Conservation (phyloP, 2,888 invertebrate species). For the Panorpa germanica region DNA sequence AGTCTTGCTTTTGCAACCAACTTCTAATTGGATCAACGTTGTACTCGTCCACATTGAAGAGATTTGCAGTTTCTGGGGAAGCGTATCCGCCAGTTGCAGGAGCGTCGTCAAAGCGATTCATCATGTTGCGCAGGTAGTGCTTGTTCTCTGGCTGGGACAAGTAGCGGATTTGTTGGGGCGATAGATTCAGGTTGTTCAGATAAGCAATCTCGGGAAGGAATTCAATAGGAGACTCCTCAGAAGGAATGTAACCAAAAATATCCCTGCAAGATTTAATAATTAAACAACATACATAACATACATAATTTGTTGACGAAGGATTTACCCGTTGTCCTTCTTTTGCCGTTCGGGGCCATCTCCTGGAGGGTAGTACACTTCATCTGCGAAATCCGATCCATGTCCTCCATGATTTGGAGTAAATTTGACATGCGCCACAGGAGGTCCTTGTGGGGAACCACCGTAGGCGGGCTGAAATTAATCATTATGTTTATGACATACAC, state of each 20-base stretch:
- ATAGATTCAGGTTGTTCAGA: slow-evolving; percentile 16
- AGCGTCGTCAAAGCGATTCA: slow-evolving; percentile 9
- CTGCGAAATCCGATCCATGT: slow-evolving; percentile 62
- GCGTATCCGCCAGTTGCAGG: slow-evolving; percentile 2
- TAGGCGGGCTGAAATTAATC: too few species aligned
- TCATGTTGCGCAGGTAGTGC: slow-evolving; percentile 9
- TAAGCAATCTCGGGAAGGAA: slow-evolving; percentile 16
- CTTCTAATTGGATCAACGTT: slow-evolving; percentile 10
- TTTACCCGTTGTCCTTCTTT: neutral
- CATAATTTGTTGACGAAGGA: neutral
- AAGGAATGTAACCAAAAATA: too few species aligned
- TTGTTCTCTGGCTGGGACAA: slow-evolving; percentile 16
- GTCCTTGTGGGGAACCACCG: too few species aligned
- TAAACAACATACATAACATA: neutral
- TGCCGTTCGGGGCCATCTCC: slow-evolving; percentile 28
- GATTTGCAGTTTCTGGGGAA: slow-evolving; percentile 2
- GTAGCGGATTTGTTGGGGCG: slow-evolving; percentile 17
- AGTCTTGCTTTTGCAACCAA: slow-evolving; percentile 11
- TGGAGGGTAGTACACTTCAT: slow-evolving; percentile 63
- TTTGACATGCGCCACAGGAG: slow-evolving; percentile 54
- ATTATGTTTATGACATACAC: too few species aligned
- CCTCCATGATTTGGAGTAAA: slow-evolving; percentile 50
- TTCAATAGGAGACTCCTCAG: too few species aligned
- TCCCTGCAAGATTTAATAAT: too few species aligned
- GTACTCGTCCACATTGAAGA: too few species aligned